Evolutionary conservation across 23 tunicate species (phyloP).

Genomic region (Phallusia fumigata): DNA sequence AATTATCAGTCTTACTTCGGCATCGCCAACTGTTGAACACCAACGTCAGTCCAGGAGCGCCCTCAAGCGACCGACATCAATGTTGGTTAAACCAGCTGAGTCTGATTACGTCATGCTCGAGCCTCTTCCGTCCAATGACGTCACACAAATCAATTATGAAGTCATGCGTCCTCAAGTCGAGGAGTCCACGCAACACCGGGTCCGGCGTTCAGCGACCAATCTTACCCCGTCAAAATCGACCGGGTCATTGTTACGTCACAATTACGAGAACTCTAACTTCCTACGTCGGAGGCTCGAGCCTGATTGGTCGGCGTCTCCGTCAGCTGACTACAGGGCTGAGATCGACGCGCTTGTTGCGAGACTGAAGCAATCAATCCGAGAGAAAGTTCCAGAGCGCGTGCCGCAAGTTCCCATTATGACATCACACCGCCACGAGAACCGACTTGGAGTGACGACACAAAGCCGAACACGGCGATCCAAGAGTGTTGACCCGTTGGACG

Average conservation of each 20-base stretch:
- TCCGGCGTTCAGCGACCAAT: not conserved
- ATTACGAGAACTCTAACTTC: conserved; percentile 4
- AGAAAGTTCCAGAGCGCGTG: conserved; percentile 21
- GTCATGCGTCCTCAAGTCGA: not conserved
- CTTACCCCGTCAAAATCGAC: conserved; percentile 19
- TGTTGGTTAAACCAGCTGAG: conserved; percentile 29
- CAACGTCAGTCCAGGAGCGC: not conserved
- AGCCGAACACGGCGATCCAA: no score
- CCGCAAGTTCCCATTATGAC: not conserved
- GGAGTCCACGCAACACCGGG: not conserved
- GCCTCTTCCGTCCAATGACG: not conserved
- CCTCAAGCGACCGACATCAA: conserved; percentile 12
- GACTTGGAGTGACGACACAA: no score
- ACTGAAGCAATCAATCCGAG: conserved; percentile 42
- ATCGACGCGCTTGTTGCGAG: conserved; percentile 45
- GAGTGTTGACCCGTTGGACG: no score
- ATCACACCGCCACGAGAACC: not conserved
- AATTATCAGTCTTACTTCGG: conserved; percentile 25
- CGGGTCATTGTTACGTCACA: conserved; percentile 13
- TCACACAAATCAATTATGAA: not conserved
- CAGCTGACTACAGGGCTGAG: conserved; percentile 45
- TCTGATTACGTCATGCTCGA: conserved; percentile 52
- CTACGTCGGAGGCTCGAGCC: not conserved
- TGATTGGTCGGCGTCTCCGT: conserved; percentile 17
- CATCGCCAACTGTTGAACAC: not conserved